These are phyloP conservation scores for Hermaeophaga mercurialis DNA, from an alignment of 2,888 invertebrate genomes.

Conservation along the genomic window DNA sequence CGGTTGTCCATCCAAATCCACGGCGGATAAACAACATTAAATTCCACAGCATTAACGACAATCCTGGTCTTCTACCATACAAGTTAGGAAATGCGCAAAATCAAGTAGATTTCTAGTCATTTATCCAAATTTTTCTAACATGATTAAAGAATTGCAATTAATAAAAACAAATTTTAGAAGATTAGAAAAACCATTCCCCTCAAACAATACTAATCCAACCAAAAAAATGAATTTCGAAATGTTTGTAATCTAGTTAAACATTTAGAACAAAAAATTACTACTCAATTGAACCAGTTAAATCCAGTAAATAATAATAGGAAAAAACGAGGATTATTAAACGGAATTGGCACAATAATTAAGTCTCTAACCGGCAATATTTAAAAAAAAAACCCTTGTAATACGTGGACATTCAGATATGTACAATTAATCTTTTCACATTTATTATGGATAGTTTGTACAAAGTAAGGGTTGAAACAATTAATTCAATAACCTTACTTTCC, in stretches of 20 bases:
- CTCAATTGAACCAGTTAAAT: not conserved
- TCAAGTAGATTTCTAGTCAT: no score
- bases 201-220: not conserved
- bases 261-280: slow-evolving; percentile 12
- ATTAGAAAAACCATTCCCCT: not conserved
- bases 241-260: no score
- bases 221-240: not conserved
- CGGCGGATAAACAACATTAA: slow-evolving; percentile 1
- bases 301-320: slow-evolving; percentile 19
- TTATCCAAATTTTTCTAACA: slow-evolving; percentile 23
- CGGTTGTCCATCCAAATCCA: slow-evolving; percentile 19
- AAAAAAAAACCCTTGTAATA: no score
- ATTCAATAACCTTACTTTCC: no score
- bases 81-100: no score
- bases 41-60: slow-evolving; percentile 13
- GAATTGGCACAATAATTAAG: slow-evolving; percentile 31
- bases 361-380: no score
- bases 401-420: no score
- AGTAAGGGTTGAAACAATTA: no score
- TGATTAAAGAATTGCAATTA: slow-evolving; percentile 17
- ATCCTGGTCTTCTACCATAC: slow-evolving; percentile 22
- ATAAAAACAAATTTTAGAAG: not conserved
- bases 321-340: slow-evolving; percentile 28
- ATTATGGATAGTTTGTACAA: no score
- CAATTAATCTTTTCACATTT: no score